Percentiles rank a stretch among this genome's conserved stretches.
Evolutionary conservation across 2,797 vertebrate genomes (phyloP).

Genomic region (Spheniscus humboldti): DNA sequence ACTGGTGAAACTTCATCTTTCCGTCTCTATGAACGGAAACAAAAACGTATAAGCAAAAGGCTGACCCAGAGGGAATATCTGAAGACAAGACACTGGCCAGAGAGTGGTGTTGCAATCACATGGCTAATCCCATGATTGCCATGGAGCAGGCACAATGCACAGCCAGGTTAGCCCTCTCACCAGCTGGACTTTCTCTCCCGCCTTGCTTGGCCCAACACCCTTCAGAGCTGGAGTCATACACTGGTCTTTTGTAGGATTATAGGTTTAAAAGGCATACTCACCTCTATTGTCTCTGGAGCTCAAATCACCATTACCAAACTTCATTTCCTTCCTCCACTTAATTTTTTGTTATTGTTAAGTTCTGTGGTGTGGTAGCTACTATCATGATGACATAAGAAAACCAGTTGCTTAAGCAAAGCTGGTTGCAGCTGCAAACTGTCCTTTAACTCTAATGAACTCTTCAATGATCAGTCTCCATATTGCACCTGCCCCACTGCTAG

Average conservation of each 20-base stretch:
- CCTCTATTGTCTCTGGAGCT: neutral
- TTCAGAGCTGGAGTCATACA: neutral
- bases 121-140: fast-evolving
- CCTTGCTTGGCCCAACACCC: neutral
- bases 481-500: fast-evolving
- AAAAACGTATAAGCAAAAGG: neutral
- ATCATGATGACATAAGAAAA: neutral
- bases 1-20: neutral
- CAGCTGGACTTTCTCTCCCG: neutral
- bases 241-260: neutral
- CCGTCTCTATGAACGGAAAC: neutral
- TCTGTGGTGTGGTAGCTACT: neutral
- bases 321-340: neutral
- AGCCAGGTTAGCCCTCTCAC: neutral
- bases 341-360: neutral
- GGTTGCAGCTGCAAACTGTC: neutral
- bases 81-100: neutral
- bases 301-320: neutral
- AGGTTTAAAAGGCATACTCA: neutral
- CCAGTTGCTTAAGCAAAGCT: neutral
- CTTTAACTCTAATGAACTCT: neutral
- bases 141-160: neutral
- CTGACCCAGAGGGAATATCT: neutral
- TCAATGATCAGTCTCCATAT: neutral
- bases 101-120: neutral